Evolutionary conservation across 1,140 invertebrate species (phyloP).

Genomic region (Trachymyrmex septentrionalis): DNA sequence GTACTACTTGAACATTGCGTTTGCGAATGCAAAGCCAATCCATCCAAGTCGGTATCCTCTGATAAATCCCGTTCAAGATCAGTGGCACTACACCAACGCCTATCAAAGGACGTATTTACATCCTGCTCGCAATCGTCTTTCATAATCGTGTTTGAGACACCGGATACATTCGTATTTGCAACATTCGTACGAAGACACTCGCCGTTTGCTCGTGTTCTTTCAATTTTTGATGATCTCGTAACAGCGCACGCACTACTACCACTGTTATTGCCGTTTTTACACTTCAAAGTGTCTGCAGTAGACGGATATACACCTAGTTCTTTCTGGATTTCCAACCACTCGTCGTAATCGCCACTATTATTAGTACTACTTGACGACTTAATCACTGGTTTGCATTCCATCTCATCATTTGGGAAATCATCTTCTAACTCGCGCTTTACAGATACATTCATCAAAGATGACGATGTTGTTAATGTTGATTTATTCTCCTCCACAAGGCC

Average conservation of each 20-base stretch:
- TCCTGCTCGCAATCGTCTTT: conserved; percentile 77
- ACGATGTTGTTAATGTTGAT: conserved; percentile 66
- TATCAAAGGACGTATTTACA: conserved; percentile 64
- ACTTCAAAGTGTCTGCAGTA: conserved; percentile 79
- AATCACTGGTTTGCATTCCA: conserved; percentile 80
- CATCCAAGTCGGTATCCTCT: conserved; percentile 84
- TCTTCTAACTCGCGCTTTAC: conserved; percentile 85
- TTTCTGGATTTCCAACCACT: conserved; percentile 90
- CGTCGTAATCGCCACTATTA: conserved; percentile 87
- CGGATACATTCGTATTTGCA: conserved; percentile 67
- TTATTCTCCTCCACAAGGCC: conserved; percentile 79
- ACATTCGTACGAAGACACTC: conserved; percentile 77
- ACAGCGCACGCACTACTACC: conserved; percentile 72
- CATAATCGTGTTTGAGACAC: conserved; percentile 67
- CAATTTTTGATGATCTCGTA: conserved; percentile 72
- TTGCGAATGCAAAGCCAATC: conserved; percentile 82
- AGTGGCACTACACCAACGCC: conserved; percentile 79
- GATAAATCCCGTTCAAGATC: conserved; percentile 84
- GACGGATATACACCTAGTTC: conserved; percentile 88
- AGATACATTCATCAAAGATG: conserved; percentile 75
- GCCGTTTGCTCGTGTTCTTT: conserved; percentile 84
- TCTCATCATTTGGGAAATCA: conserved; percentile 80
- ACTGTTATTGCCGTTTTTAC: conserved; percentile 78
- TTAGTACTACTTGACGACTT: conserved; percentile 80
- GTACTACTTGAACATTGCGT: conserved; percentile 74